Evolutionary conservation across 2,797 vertebrate species (phyloP).

Genomic region (Alectoris magna): DNA sequence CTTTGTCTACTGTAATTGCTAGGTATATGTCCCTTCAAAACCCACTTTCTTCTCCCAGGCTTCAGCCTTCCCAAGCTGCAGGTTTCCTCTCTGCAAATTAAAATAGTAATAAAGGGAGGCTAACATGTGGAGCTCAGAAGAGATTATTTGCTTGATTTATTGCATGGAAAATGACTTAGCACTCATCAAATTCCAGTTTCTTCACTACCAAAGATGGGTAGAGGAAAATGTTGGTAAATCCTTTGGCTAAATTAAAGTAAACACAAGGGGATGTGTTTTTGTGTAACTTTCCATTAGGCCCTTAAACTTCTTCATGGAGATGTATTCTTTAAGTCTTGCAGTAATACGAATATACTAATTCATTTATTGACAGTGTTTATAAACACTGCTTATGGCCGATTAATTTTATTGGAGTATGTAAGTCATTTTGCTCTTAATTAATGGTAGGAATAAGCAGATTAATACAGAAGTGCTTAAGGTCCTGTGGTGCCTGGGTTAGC

Average conservation of each 20-base stretch:
- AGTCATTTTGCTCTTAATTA: not conserved
- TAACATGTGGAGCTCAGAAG: not conserved
- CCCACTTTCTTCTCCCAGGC: not conserved
- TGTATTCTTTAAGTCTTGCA: not conserved
- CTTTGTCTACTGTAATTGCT: not conserved
- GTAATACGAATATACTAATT: not conserved
- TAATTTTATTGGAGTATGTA: not conserved
- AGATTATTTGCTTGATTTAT: conserved; percentile 1
- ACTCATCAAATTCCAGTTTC: not conserved
- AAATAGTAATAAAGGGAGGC: not conserved
- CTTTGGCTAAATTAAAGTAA: conserved; percentile 28
- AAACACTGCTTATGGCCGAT: not conserved
- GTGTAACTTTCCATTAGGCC: conserved; percentile 32
- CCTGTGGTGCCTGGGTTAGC: not conserved
- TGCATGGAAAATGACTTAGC: conserved; percentile 13
- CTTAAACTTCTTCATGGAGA: not conserved
- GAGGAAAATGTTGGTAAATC: conserved; percentile 39
- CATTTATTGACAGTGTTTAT: not conserved
- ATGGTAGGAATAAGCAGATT: not conserved
- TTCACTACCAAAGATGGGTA: not conserved
- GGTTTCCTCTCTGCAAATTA: not conserved
- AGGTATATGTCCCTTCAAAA: not conserved
- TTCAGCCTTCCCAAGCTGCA: not conserved
- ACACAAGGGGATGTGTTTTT: not conserved
- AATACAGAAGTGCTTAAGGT: not conserved